Evolutionary conservation across 1,140 invertebrate species (phyloP).

Genomic region (Pachypeltis micranthus): DNA sequence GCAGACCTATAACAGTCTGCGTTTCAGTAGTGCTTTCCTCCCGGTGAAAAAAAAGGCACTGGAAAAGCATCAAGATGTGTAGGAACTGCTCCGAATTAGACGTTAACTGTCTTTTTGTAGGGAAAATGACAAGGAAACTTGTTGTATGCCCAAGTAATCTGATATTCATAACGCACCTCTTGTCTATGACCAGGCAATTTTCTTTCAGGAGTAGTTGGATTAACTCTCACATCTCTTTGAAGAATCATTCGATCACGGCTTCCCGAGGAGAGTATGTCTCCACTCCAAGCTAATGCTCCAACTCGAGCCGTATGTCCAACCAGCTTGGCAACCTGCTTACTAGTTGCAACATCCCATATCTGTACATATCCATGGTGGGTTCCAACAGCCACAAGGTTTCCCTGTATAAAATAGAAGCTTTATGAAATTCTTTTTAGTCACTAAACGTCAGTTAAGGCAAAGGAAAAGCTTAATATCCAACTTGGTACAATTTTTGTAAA

Average conservation of each 20-base stretch:
- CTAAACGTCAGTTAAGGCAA: not conserved
- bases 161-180: conserved; percentile 61
- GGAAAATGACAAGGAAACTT: too few species aligned
- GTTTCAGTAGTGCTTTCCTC: too few species aligned
- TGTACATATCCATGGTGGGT: conserved; percentile 94
- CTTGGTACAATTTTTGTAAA: not conserved
- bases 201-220: conserved; percentile 56
- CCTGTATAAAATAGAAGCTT: conserved; percentile 38
- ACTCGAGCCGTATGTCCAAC: conserved; percentile 85
- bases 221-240: conserved; percentile 85
- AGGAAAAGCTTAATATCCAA: not conserved
- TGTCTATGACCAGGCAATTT: conserved; percentile 85
- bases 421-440: not conserved
- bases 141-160: too few species aligned
- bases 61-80: too few species aligned
- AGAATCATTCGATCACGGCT: conserved; percentile 89
- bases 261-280: conserved; percentile 91
- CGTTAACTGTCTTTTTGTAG: too few species aligned
- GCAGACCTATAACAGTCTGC: too few species aligned
- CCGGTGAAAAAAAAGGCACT: too few species aligned
- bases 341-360: conserved; percentile 94
- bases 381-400: conserved; percentile 92
- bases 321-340: conserved; percentile 79
- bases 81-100: too few species aligned
- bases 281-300: conserved; percentile 96